Base-by-base conservation (phyloP, 1,140 invertebrate species). In the Drosophila murphyi region DNA sequence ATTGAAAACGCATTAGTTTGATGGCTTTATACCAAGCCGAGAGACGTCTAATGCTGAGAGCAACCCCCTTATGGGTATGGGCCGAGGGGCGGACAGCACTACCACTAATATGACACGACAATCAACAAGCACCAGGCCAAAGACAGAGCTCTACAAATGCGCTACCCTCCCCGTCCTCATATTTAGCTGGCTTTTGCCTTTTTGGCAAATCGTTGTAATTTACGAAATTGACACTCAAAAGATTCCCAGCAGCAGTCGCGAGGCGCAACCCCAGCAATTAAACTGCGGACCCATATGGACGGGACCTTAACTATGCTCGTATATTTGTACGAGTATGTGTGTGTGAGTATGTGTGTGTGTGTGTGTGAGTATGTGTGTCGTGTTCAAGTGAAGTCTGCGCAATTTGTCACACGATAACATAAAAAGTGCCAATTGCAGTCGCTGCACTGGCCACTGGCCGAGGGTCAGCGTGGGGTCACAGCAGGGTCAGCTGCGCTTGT, bases 211-310 rank as follows among this genome's bases (percentile, higher is more conserved):
- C 73, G 85, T 79, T 89, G 85, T 89, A 89, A 89, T 89, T 85
- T 89, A 89, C 85, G 85, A 89, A 89, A 89, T 89, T 89, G 85
- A 90, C 85, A 89, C 85, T 89, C 81, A 68, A 89, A 89, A 89
- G 85, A 83, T 76, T 82, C 72, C 45, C 51, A 7, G 37, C 48
- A 37, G 5, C 60, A 70, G 20, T 20, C 2, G 10, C 47, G 45
- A 67, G 67, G 67, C 69, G 50, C 73, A 72, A 77, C 75, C 72
- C 63, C 63, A 56, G 51, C 77, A 65, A 73, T 86, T 78, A 80
- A 76, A 60, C 32, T 34, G 45, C 51, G 8, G 52, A 48, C 75
- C 56, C 75, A 73, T 72, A 76, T 76, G 74, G 47, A 70, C 29
- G 5, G 28, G 10, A 32, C 6, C 5, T 12, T n/a, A 20, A 41